These are phyloP conservation scores for Abrostola tripartita DNA, from an alignment of 2,888 invertebrate genomes.

Conservation along the genomic window DNA sequence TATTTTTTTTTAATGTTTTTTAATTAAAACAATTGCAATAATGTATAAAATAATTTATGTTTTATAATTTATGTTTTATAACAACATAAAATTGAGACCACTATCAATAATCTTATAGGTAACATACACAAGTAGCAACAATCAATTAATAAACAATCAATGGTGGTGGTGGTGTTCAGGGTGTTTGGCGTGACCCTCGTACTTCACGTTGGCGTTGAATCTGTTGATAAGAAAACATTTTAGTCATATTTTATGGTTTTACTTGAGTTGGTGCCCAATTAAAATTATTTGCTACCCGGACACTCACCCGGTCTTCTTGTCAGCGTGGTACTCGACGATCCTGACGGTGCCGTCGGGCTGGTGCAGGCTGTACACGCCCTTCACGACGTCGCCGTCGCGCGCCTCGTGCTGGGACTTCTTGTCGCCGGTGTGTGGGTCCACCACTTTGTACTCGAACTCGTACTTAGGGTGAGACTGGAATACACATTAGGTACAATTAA, in stretches of 20 bases:
- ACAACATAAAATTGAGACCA: too few species aligned
- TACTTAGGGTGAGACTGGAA: constrained; percentile 77
- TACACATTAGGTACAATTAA: not conserved
- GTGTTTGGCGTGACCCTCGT: constrained; percentile 55
- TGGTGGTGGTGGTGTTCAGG: constrained; percentile 53
- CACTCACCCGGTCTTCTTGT: constrained; percentile 65
- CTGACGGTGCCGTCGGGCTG: constrained; percentile 79
- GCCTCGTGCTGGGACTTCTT: constrained; percentile 83
- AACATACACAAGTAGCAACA: too few species aligned
- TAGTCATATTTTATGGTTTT: not conserved
- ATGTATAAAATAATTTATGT: too few species aligned
- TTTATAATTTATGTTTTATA: too few species aligned
- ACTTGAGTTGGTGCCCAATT: too few species aligned
- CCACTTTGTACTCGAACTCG: constrained; percentile 81
- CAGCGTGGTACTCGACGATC: constrained; percentile 82
- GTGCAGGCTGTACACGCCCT: constrained; percentile 86
- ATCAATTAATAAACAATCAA: constrained; percentile 12
- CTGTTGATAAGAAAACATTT: constrained; percentile 17
- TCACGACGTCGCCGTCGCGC: constrained; percentile 86
- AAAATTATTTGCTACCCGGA: not conserved
- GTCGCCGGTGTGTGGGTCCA: constrained; percentile 85
- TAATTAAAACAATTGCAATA: too few species aligned
- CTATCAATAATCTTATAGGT: too few species aligned
- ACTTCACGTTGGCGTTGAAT: constrained; percentile 55
- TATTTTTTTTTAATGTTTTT: too few species aligned